Percentiles rank a stretch among this genome's conserved stretches.
Evolutionary conservation across 2,888 invertebrate species (phyloP).

Genomic region (Theretra japonica): DNA sequence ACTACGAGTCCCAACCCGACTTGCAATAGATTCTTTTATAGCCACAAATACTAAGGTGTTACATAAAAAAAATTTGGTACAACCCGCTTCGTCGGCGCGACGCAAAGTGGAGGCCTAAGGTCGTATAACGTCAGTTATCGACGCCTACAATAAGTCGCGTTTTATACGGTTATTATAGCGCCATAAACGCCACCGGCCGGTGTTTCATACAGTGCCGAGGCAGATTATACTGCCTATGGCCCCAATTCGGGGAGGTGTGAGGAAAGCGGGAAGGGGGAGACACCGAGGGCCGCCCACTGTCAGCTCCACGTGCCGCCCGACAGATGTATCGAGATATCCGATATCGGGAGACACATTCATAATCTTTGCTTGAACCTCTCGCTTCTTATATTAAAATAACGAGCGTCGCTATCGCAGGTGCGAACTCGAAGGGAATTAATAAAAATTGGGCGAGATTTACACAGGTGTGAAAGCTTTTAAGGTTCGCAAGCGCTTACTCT

Average conservation of each 20-base stretch:
- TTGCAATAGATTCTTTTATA: slow-evolving; percentile 54
- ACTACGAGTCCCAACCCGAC: slow-evolving; percentile 43
- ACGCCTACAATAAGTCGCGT: slow-evolving; percentile 84
- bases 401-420: slow-evolving; percentile 69
- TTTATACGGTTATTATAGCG: slow-evolving; percentile 85
- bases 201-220: slow-evolving; percentile 82
- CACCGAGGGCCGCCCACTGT: slow-evolving; percentile 67
- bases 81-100: slow-evolving; percentile 53
- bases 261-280: slow-evolving; percentile 38
- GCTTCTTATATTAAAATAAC: slow-evolving; percentile 81
- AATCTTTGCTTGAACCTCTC: slow-evolving; percentile 79
- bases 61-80: slow-evolving; percentile 59
- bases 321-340: slow-evolving; percentile 83
- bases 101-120: slow-evolving; percentile 69
- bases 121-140: slow-evolving; percentile 81
- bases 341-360: slow-evolving; percentile 84
- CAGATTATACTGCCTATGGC: slow-evolving; percentile 80
- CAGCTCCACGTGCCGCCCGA: slow-evolving; percentile 79
- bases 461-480: slow-evolving; percentile 37
- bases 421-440: slow-evolving; percentile 68
- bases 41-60: slow-evolving; percentile 50
- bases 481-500: slow-evolving; percentile 22
- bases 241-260: slow-evolving; percentile 57
- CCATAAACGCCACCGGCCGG: slow-evolving; percentile 84
- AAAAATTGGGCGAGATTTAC: slow-evolving; percentile 57